A percentile compares a stretch with the other conserved stretches of the same genome.
Evolutionary conservation across 1,140 invertebrate genomes (phyloP).

Genomic region (Cotesia glomerata): DNA sequence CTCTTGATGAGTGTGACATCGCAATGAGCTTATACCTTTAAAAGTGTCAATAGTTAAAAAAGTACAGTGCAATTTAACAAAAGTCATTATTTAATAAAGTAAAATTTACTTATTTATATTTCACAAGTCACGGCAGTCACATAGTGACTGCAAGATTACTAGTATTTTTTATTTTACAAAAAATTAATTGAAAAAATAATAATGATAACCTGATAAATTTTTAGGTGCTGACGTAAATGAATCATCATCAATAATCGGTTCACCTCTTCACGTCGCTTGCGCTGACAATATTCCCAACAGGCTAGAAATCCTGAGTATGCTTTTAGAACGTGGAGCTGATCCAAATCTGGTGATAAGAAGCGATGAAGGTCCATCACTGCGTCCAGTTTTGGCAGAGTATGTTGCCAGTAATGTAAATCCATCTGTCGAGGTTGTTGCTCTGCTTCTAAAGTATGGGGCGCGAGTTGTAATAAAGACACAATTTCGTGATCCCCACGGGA

Average conservation of each 20-base stretch:
- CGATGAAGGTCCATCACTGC: constrained; percentile 72
- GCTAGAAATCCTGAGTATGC: constrained; percentile 71
- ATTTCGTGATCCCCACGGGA: constrained; percentile 80
- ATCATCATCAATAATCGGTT: constrained; percentile 82
- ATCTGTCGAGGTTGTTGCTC: constrained; percentile 70
- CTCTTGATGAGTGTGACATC: no score
- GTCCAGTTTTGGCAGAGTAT: constrained; percentile 83
- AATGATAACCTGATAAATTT: not conserved
- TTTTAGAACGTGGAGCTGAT: constrained; percentile 78
- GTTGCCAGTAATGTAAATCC: constrained; percentile 78
- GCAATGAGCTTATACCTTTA: no score
- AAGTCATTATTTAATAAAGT: no score
- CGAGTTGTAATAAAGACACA: constrained; percentile 84
- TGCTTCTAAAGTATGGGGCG: constrained; percentile 82
- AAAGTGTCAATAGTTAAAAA: no score
- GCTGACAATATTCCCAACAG: constrained; percentile 81
- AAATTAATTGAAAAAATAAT: not conserved
- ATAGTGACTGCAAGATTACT: no score
- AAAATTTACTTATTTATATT: no score
- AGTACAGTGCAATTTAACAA: no score
- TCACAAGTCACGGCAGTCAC: no score
- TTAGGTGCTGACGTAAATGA: constrained; percentile 81
- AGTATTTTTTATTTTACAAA: not conserved
- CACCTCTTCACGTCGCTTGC: constrained; percentile 85
- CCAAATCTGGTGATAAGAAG: constrained; percentile 80